Conservation (phyloP, 1,140 invertebrate species). For the Mycetomoellerius zeteki region DNA sequence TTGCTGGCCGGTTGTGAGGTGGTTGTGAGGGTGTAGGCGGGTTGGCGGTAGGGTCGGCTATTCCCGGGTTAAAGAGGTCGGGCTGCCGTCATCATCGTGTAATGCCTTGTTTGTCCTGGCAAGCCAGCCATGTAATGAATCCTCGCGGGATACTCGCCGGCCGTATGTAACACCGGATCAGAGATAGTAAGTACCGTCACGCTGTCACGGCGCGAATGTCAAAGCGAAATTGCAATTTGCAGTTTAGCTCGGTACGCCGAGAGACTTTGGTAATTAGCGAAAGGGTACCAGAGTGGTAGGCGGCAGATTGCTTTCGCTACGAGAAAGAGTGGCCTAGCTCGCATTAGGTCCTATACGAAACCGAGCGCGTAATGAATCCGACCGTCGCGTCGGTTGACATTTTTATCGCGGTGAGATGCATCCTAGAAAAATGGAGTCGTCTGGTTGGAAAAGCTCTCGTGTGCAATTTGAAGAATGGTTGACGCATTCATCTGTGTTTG, state of each 20-base stretch:
- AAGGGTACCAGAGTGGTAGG: slow-evolving; percentile 1
- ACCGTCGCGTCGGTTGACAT: not conserved
- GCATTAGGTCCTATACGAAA: slow-evolving; percentile 6
- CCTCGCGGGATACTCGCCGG: slow-evolving; percentile 77
- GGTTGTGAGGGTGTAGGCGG: not conserved
- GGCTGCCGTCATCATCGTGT: slow-evolving; percentile 67
- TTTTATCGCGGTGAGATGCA: slow-evolving; percentile 13
- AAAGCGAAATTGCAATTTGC: slow-evolving; percentile 76
- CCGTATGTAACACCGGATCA: slow-evolving; percentile 62
- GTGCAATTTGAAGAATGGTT: not conserved
- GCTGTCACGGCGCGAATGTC: slow-evolving; percentile 71
- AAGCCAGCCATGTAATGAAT: slow-evolving; percentile 86
- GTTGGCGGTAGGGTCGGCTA: slow-evolving; percentile 4
- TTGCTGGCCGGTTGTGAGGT: slow-evolving; percentile 23
- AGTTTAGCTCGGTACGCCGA: slow-evolving; percentile 65
- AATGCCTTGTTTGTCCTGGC: slow-evolving; percentile 83
- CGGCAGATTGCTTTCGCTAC: slow-evolving; percentile 7
- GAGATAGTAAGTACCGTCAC: slow-evolving; percentile 48
- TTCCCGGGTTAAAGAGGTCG: slow-evolving; percentile 62
- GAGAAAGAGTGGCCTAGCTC: not conserved
- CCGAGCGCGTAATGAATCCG: slow-evolving; percentile 64
- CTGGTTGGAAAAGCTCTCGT: not conserved
- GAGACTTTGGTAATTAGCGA: slow-evolving; percentile 73
- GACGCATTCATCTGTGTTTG: not conserved
- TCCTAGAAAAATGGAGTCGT: not conserved